Evolutionary conservation across 1,140 invertebrate species (phyloP).

Genomic region (Meteorus sp.): DNA sequence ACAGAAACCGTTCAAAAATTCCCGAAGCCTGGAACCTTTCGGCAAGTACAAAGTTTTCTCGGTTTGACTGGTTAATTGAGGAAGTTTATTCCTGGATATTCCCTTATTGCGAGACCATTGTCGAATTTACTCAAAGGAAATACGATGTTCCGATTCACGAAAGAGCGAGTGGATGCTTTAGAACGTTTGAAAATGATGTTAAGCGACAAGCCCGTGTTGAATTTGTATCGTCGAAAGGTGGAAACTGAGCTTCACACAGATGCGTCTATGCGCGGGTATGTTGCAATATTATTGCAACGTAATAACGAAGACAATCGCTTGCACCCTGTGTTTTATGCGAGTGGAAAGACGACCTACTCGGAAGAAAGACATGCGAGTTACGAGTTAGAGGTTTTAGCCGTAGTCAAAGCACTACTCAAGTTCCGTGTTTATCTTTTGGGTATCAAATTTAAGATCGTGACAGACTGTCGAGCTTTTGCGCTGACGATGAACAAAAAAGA

Average conservation of each 20-base stretch:
- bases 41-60: constrained; percentile 14
- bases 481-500: constrained; percentile 40
- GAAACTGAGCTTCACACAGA: constrained; percentile 39
- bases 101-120: constrained; percentile 24
- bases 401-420: constrained; percentile 25
- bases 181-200: constrained; percentile 12
- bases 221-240: constrained; percentile 9
- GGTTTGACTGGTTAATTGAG: constrained; percentile 15
- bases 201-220: background rate
- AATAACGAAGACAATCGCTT: constrained; percentile 9
- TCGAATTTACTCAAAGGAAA: constrained; percentile 22
- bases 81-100: constrained; percentile 19
- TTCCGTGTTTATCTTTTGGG: constrained; percentile 37
- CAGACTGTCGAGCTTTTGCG: constrained; percentile 46
- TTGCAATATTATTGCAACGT: constrained; percentile 23
- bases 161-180: constrained; percentile 15
- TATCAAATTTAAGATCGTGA: constrained; percentile 53
- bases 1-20: constrained; percentile 10
- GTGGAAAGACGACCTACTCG: constrained; percentile 14
- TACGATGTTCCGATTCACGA: constrained; percentile 24
- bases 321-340: constrained; percentile 26
- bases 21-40: background rate
- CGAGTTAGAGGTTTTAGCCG: constrained; percentile 29
- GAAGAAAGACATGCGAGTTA: constrained; percentile 25
- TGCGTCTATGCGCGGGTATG: constrained; percentile 30